Percentiles rank a stretch among this genome's conserved stretches.
These are phyloP conservation scores for Clytia hemisphaerica DNA, from an alignment of 30 jellyfish, hydroid and myxozoan species.

Conservation along the genomic window DNA sequence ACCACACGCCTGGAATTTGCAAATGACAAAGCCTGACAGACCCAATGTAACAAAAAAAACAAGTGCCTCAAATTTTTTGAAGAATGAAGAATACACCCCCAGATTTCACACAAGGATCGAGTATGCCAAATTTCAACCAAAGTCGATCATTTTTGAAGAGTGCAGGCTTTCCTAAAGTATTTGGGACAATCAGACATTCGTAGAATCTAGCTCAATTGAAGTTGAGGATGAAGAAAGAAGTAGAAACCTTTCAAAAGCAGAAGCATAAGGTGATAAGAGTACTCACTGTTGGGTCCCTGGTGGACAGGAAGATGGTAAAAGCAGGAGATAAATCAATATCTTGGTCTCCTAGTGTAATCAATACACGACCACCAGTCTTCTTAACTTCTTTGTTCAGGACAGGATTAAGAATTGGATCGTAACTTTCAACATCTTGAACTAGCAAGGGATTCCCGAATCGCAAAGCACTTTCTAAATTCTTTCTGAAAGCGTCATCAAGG, in stretches of 20 bases:
- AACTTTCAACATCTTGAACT: constrained; percentile 95
- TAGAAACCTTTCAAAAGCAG: background rate
- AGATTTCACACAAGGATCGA: no score
- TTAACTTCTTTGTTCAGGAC: constrained; percentile 82
- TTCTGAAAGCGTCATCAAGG: constrained; percentile 94
- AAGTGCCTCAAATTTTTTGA: no score
- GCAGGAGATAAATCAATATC: constrained; percentile 98
- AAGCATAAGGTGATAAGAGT: background rate
- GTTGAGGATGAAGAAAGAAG: no score
- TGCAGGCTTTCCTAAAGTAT: no score
- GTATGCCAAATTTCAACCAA: no score
- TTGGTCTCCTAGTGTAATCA: constrained; percentile 92
- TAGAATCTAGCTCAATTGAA: no score
- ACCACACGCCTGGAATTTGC: no score
- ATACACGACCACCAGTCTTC: constrained; percentile 89
- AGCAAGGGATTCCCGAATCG: constrained; percentile 93
- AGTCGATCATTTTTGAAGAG: no score
- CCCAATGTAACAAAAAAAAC: no score
- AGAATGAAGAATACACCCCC: no score
- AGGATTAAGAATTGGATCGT: constrained; percentile 85
- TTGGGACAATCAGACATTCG: no score
- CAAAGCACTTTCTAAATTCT: constrained; percentile 93
- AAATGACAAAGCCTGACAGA: no score
- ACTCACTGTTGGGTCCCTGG: constrained; percentile 96
- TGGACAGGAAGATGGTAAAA: constrained; percentile 83